Evolutionary conservation across 2,888 invertebrate genomes (phyloP).

Genomic region (Meteorus colon): DNA sequence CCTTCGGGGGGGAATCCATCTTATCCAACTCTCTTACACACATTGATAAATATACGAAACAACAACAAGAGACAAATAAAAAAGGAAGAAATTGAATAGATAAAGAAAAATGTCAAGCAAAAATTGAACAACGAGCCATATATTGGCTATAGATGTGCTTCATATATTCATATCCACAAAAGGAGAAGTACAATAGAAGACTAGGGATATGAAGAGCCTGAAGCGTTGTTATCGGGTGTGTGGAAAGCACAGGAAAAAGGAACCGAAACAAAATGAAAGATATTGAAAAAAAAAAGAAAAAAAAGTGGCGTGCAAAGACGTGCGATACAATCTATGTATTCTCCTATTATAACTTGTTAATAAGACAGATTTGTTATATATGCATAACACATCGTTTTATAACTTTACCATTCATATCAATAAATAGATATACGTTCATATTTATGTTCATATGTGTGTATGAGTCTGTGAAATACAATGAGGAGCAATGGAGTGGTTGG

Average conservation of each 20-base stretch:
- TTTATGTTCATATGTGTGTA: slow-evolving; percentile 18
- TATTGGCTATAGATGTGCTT: background rate
- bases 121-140: background rate
- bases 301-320: background rate
- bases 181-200: background rate
- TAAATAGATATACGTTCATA: background rate
- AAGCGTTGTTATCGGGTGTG: background rate
- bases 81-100: background rate
- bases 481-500: slow-evolving; percentile 3
- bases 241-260: too few species aligned
- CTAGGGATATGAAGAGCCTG: background rate
- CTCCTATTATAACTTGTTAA: slow-evolving; percentile 69
- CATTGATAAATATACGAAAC: too few species aligned
- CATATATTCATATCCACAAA: background rate
- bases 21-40: too few species aligned
- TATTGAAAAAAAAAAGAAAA: background rate
- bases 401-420: slow-evolving; percentile 20
- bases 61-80: too few species aligned
- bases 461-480: slow-evolving; percentile 21
- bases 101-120: background rate
- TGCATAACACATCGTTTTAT: slow-evolving; percentile 50
- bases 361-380: slow-evolving; percentile 67
- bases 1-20: too few species aligned
- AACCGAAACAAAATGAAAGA: slow-evolving; percentile 8
- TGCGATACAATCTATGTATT: slow-evolving; percentile 56